A percentile compares a stretch with the other conserved stretches of the same genome.
Evolutionary conservation across 2,113 vertebrate species (phyloP).

Genomic region (Catharus minimus): DNA sequence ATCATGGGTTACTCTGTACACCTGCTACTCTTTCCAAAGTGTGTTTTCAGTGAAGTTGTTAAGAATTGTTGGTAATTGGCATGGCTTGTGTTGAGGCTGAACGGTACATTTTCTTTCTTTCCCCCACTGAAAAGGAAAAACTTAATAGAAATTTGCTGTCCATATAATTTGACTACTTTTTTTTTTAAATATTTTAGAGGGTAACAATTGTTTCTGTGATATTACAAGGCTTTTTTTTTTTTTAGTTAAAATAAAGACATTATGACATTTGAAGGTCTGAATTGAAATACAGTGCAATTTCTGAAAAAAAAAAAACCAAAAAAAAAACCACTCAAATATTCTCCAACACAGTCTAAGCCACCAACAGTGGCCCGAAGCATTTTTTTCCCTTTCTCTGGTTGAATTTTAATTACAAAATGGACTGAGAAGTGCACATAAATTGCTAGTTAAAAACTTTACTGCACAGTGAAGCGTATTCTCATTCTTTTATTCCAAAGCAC

Average conservation of each 20-base stretch:
- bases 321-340: not conserved
- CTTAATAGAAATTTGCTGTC: not conserved
- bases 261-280: not conserved
- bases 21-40: slow-evolving; percentile 1
- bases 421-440: not conserved
- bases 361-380: not conserved
- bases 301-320: not conserved
- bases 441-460: not conserved
- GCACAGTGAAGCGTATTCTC: not conserved
- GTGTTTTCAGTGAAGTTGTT: not conserved
- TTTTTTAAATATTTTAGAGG: not conserved
- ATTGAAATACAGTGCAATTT: not conserved
- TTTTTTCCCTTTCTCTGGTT: accelerated
- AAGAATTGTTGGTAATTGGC: not conserved
- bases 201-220: not conserved
- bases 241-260: not conserved
- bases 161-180: not conserved
- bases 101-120: not conserved
- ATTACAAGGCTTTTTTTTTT: not conserved
- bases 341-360: not conserved
- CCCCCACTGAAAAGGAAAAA: not conserved
- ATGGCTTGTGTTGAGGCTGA: not conserved
- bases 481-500: not conserved
- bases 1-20: not conserved
- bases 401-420: not conserved